phyloP scores from a whole-genome alignment of 2,888 invertebrate genomes.

The Cataglyphis rosenhaueri region DNA sequence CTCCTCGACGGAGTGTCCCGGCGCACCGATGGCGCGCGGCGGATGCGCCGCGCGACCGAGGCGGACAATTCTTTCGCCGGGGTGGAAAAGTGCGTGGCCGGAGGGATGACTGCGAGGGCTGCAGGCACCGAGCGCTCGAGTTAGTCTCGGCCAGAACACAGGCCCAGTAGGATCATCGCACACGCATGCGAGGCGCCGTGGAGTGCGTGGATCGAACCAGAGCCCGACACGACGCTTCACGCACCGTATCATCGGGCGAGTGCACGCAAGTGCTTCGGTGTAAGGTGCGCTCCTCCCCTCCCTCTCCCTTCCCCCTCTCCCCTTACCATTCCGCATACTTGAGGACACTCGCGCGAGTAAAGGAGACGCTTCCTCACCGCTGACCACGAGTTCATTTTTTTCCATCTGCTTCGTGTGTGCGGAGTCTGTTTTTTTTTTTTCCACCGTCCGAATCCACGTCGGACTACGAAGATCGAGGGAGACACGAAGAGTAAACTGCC shows the following conservation, averaged over 20 bases:
- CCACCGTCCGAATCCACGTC: background rate
- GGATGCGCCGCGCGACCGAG: background rate
- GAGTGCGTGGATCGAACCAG: constrained; percentile 62
- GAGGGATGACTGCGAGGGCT: constrained; percentile 85
- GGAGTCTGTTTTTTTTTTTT: constrained; percentile 11
- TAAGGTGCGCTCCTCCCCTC: constrained; percentile 28
- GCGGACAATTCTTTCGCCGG: constrained; percentile 79
- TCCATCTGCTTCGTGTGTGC: constrained; percentile 17
- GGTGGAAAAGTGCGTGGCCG: constrained; percentile 84
- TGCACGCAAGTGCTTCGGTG: constrained; percentile 51
- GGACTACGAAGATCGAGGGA: constrained; percentile 23
- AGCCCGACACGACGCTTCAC: constrained; percentile 50
- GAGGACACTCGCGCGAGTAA: constrained; percentile 46
- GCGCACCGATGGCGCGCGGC: background rate
- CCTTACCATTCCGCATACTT: constrained; percentile 5
- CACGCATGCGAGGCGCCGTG: constrained; percentile 71
- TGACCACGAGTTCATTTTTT: constrained; percentile 15
- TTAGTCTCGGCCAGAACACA: constrained; percentile 85
- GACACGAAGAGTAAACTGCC: constrained; percentile 36
- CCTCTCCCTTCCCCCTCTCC: too few species aligned
- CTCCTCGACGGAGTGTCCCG: background rate
- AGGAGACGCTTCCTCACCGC: constrained; percentile 15
- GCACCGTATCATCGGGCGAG: constrained; percentile 53
- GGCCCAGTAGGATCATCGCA: constrained; percentile 84
- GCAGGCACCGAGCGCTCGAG: constrained; percentile 83